Conservation (phyloP, 1,140 invertebrate genomes). For the Rhagoletis pomonella region DNA sequence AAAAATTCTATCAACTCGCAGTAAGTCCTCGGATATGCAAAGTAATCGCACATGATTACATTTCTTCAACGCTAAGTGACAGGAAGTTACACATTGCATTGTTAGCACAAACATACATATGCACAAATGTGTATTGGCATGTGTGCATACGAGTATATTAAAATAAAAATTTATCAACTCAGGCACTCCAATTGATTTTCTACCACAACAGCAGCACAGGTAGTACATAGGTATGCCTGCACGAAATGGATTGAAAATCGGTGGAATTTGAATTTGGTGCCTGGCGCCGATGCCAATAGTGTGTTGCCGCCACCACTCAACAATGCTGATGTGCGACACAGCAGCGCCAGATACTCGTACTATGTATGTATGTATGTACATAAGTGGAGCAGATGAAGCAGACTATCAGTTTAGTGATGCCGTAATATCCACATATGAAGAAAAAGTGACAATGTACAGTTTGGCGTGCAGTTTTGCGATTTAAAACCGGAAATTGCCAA, state of each 20-base stretch:
- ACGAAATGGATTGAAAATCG: background rate
- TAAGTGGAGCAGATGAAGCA: background rate
- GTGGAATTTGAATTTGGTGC: constrained; percentile 29
- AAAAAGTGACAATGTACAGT: background rate
- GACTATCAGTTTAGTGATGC: constrained; percentile 20
- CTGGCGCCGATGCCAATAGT: background rate
- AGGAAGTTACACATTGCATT: background rate
- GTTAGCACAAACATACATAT: background rate
- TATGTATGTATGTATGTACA: background rate
- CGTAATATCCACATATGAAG: background rate
- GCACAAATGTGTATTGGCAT: background rate
- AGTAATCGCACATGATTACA: constrained; percentile 8
- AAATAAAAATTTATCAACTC: background rate
- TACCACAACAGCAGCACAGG: background rate
- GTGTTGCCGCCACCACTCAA: background rate
- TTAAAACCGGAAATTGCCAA: constrained; percentile 42
- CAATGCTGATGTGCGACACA: background rate
- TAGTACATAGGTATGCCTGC: background rate
- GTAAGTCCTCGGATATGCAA: no score
- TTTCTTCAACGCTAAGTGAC: constrained; percentile 3
- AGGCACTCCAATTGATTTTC: constrained; percentile 9
- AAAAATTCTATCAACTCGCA: background rate
- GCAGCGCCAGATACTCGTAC: background rate
- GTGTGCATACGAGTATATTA: background rate
- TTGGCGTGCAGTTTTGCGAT: constrained; percentile 15